Base-by-base conservation (phyloP, 2,888 invertebrate species). In the Eustalomyia histrio region DNA sequence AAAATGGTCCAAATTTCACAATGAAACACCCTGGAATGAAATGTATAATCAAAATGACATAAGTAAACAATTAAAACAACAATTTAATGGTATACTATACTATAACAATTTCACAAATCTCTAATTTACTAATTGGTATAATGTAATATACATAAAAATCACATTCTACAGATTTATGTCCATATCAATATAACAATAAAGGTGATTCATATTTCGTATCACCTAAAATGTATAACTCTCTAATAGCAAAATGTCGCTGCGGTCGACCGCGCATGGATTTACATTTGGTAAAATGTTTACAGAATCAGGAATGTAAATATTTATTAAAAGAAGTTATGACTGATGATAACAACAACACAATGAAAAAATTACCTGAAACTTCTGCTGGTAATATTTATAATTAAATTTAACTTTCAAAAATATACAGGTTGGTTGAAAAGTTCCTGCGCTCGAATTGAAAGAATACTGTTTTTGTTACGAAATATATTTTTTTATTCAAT, bases 201-300 rank as follows among this genome's bases (percentile, higher is more conserved):
- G 90, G 88, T 12, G 89, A 89, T 39, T 86, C 88, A 8, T 86
- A 86, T 69, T 89, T 89, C 75, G 79, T 89, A 12, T 90, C 90
- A 14, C 84, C 86, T 10, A 87, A 88, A 67, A 90, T 90, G 89
- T 87, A 87, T 65, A 85, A 88, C 63, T 79, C 84, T 58, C 83
- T 90, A 9, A 39, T 89, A 55, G 87, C 87, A 18, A 86, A 82
- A 18, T 90, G 90, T 79, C 90, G 90, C 14, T 90, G 90, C 81
- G 90, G 90, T 12, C 86, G 90, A 21, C 84, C 81, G 10, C 88
- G 86, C 57, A 84, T 83, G 64, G 87, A 86, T n/a, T 80, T 84
- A 7, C 90, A 90, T 79, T 82, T 88, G 84, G 83, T 87, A 18
- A 90, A 88, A 84, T 90, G 90, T 82, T 79, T 90, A 29, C 90